Evolutionary conservation across 1,140 invertebrate species (phyloP).

Genomic region (Drosophila punjabiensis): DNA sequence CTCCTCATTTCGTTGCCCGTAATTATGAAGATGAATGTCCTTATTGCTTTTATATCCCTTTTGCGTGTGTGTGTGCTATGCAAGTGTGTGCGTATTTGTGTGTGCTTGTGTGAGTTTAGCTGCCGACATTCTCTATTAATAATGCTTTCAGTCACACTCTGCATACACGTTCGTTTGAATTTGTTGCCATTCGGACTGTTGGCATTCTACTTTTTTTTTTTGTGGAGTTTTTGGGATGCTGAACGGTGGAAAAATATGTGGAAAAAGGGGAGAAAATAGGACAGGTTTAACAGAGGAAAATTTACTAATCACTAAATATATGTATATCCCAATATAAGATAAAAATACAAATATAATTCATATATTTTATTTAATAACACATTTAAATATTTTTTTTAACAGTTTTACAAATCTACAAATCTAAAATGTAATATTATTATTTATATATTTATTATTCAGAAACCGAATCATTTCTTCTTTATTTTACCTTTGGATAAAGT

Average conservation of each 20-base stretch:
- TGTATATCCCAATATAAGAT: no score
- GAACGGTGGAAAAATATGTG: slow-evolving; percentile 29
- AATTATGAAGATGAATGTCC: slow-evolving; percentile 83
- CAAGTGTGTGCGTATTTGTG: slow-evolving; percentile 23
- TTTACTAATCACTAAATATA: not conserved
- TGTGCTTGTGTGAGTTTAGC: slow-evolving; percentile 40
- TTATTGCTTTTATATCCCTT: slow-evolving; percentile 81
- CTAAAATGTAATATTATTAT: no score
- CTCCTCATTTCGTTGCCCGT: slow-evolving; percentile 34
- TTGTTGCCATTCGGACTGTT: slow-evolving; percentile 66
- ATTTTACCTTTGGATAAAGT: no score
- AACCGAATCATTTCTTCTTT: no score
- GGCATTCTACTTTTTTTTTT: slow-evolving; percentile 42
- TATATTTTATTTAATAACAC: no score
- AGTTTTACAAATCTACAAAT: no score
- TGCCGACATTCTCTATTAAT: slow-evolving; percentile 81
- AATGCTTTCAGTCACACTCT: slow-evolving; percentile 83
- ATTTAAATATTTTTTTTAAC: no score
- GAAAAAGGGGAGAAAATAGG: not conserved
- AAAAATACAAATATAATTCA: no score
- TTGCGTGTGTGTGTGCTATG: slow-evolving; percentile 38
- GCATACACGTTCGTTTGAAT: slow-evolving; percentile 75
- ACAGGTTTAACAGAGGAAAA: not conserved
- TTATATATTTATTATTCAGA: no score
- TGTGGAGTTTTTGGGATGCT: not conserved